phyloP scores from a whole-genome alignment of 1,140 invertebrate species.

The Uloborus diversus region DNA sequence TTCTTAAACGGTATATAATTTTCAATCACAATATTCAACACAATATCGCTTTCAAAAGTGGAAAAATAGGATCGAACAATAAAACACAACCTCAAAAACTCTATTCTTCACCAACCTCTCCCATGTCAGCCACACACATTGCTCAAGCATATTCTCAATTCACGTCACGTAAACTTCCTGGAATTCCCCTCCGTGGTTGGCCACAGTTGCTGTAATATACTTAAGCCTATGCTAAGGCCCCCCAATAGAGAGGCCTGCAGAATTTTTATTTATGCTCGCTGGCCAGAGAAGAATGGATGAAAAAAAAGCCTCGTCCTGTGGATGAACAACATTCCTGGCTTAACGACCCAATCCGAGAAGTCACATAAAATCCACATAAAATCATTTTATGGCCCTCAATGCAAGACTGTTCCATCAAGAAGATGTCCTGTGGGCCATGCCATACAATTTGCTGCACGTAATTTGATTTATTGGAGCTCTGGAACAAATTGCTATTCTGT shows the following conservation, averaged over 20 bases:
- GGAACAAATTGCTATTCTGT: constrained; percentile 17
- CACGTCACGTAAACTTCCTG: not conserved
- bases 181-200: constrained; percentile 1
- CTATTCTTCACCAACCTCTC: too few species aligned
- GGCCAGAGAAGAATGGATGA: too few species aligned
- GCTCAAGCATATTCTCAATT: not conserved
- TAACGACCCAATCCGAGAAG: constrained; percentile 6
- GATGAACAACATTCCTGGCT: not conserved
- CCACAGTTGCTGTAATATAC: not conserved
- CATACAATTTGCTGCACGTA: constrained; percentile 8
- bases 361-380: not conserved
- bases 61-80: not conserved
- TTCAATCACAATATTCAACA: too few species aligned
- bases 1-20: too few species aligned
- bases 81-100: not conserved
- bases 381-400: not conserved
- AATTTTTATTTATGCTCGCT: constrained; percentile 2
- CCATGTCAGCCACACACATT: too few species aligned
- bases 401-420: not conserved
- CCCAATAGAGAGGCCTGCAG: not conserved
- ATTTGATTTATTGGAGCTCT: constrained; percentile 31
- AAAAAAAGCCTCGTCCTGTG: not conserved
- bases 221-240: not conserved
- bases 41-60: not conserved
- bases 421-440: not conserved